A percentile compares a stretch with the other conserved stretches of the same genome.
Evolutionary conservation across 2,888 invertebrate species (phyloP).

Genomic region (Scaptomyza tumidula): DNA sequence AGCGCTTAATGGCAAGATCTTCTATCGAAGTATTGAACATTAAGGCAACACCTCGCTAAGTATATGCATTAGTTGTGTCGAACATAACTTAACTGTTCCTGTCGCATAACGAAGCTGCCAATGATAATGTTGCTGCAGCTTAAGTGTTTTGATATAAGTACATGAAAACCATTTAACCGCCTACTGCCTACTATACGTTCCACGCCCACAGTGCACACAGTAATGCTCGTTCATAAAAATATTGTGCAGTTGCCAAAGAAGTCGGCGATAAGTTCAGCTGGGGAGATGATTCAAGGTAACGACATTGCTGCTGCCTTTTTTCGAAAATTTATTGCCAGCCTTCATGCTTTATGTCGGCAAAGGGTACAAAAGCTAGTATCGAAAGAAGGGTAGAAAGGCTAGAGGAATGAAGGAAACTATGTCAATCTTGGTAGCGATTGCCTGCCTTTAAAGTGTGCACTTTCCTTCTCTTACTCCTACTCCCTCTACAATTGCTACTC

Average conservation of each 20-base stretch:
- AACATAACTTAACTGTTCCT: conserved; percentile 49
- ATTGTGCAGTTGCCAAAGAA: conserved; percentile 45
- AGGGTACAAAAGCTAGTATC: neutral
- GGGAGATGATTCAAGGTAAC: conserved; percentile 71
- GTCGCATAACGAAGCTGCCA: conserved; percentile 16
- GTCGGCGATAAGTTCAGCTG: conserved; percentile 64
- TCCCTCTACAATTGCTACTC: neutral
- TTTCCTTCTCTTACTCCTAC: neutral
- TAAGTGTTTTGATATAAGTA: conserved; percentile 63
- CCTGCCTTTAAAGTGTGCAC: conserved; percentile 8
- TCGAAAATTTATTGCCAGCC: conserved; percentile 71
- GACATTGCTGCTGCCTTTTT: conserved; percentile 61
- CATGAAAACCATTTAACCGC: conserved; percentile 60
- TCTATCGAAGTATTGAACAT: neutral
- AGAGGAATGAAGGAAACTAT: conserved; percentile 54
- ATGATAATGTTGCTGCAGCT: conserved; percentile 27
- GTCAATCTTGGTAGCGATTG: conserved; percentile 54
- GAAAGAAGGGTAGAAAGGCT: conserved; percentile 2
- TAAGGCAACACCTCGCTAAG: neutral
- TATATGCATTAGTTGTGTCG: conserved; percentile 4
- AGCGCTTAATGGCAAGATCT: conserved; percentile 21
- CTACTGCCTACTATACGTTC: conserved; percentile 3
- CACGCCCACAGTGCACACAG: conserved; percentile 32
- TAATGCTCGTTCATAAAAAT: conserved; percentile 37
- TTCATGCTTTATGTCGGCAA: conserved; percentile 46